A percentile compares a stretch with the other conserved stretches of the same genome.
Conservation (phyloP, 1,140 invertebrate species). For the Sarcophaga peregrina region DNA sequence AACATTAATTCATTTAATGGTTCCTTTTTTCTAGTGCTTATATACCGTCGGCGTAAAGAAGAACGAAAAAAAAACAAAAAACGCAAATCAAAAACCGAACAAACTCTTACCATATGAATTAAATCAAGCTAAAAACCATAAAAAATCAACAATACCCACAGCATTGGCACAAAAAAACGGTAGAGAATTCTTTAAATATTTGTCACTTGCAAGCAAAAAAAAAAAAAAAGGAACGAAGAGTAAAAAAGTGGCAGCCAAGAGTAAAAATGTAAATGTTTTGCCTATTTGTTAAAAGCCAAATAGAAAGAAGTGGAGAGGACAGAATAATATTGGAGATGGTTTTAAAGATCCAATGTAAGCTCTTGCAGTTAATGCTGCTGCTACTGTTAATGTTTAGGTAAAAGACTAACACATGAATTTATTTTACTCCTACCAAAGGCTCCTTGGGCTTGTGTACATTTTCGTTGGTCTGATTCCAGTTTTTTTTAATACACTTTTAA, state of each 20-base stretch:
- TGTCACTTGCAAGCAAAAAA: background rate
- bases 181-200: background rate
- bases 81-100: background rate
- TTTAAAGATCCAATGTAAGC: background rate
- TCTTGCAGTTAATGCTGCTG: background rate
- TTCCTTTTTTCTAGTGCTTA: background rate
- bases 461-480: background rate
- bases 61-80: background rate
- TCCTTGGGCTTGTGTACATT: background rate
- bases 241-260: background rate
- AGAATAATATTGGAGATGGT: background rate
- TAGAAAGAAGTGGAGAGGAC: no score
- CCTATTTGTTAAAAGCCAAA: background rate
- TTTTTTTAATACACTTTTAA: constrained; percentile 17
- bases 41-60: background rate
- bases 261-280: constrained; percentile 16
- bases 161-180: background rate
- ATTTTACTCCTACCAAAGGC: background rate
- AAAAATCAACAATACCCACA: background rate
- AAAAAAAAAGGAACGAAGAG: no score
- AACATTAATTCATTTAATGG: constrained; percentile 45
- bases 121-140: constrained; percentile 19
- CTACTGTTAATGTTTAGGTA: background rate
- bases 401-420: constrained; percentile 27
- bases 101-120: constrained; percentile 19